Base-by-base conservation (phyloP, 2,888 invertebrate genomes). In the Zaprionus bogoriensis region DNA sequence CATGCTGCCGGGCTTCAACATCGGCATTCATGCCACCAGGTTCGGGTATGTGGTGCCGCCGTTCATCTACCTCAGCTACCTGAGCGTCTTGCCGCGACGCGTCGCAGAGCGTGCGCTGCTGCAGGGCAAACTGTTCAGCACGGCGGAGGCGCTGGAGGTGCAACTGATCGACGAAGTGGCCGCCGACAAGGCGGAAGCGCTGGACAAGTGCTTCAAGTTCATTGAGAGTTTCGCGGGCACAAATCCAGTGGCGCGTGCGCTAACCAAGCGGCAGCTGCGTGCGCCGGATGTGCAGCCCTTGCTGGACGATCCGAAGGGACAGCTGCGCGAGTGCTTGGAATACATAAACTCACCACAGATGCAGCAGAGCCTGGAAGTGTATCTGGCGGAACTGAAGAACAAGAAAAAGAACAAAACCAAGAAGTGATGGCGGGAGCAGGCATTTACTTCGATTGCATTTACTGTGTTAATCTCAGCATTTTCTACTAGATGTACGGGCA, bases 21-120 rank as follows among this genome's bases (percentile, higher is more conserved):
- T 97, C 55, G 98, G 97, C 0, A 92, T 98, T 1, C 97, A 97
- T 88, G 98, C 97, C 92, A 96, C 97, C 0, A 93, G 94, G 55
- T 91, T 98, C 44, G 97, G 96, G 12, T 94, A 96, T 62, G 92
- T 94, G 0, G 95, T 96, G 1, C 96, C 96, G 0, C 91, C 91
- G 57, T 96, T 96, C 95, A 94, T 95, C 86, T 92, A 93, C 89
- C 91, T 92, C 28, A 91, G 93, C 0, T 93, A 94, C 92, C 89
- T 89, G 22, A 94, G 94, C 84, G 93, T 93, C 0, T 92, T 95
- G 30, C 93, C 96, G 0, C 90, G 92, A 9, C 75, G 96, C 69
- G 92, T 94, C 44, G 93, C 95, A 0, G 97, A 97, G 90, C 74
- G 94, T 23, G 95, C 96, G 0, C 92, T 97, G 6, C 94, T 94